These are phyloP conservation scores for Myiozetetes cayanensis DNA, from an alignment of 2,113 vertebrate genomes.

Conservation along the genomic window DNA sequence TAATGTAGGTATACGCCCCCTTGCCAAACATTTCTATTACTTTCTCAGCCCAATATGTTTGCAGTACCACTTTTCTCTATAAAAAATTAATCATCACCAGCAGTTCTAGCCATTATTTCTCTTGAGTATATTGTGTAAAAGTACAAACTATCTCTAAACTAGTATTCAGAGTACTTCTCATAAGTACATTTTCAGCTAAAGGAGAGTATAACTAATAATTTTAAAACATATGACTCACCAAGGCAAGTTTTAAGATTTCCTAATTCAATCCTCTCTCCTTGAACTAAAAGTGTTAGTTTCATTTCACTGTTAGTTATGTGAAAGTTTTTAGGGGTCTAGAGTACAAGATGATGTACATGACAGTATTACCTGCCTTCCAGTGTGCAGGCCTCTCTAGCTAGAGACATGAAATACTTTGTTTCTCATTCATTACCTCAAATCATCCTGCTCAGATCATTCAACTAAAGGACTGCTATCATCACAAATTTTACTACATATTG, in stretches of 20 bases:
- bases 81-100: constrained; percentile 2
- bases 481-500: constrained; percentile 44
- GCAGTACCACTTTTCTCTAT: background rate
- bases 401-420: background rate
- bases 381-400: background rate
- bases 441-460: background rate
- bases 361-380: background rate
- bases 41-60: background rate
- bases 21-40: background rate
- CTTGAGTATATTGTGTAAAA: background rate
- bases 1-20: background rate
- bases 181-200: background rate
- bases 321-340: background rate
- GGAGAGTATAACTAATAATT: background rate
- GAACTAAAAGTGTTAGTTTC: background rate
- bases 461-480: background rate
- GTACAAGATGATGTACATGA: background rate
- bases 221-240: background rate
- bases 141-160: background rate
- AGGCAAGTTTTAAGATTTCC: background rate
- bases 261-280: background rate
- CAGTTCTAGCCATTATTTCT: constrained; percentile 6
- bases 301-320: background rate
- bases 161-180: background rate
- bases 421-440: background rate